A percentile compares a stretch with the other conserved stretches of the same genome.
These are phyloP conservation scores for Caenorhabditis tropicalis DNA, from an alignment of 1,140 invertebrate genomes.

Conservation along the genomic window DNA sequence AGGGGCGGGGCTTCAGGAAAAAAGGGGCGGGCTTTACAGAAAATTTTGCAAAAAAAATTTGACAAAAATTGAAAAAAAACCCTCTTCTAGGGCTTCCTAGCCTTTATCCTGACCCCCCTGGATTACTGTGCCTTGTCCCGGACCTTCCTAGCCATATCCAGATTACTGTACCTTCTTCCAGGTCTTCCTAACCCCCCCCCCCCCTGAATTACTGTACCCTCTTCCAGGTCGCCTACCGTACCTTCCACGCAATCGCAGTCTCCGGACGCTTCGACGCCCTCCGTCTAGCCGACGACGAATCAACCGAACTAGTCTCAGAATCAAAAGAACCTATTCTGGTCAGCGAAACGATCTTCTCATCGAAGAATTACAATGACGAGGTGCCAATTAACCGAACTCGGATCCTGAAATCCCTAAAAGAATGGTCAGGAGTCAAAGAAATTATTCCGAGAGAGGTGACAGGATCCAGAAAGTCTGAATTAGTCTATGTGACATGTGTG, in stretches of 20 bases:
- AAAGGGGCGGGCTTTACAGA: too few relatives aligned
- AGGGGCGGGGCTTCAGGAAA: too few relatives aligned
- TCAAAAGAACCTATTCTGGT: conserved; percentile 48
- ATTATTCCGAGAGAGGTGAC: neutral
- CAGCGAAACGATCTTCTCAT: neutral
- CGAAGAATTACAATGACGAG: neutral
- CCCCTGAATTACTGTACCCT: too few relatives aligned
- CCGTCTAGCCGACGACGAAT: neutral
- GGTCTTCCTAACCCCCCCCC: too few relatives aligned
- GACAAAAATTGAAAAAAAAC: too few relatives aligned
- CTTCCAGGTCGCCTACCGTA: conserved; percentile 49
- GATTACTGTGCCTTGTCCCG: too few relatives aligned
- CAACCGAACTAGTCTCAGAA: neutral
- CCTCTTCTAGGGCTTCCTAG: too few relatives aligned
- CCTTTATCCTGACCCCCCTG: too few relatives aligned
- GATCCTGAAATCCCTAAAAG: neutral
- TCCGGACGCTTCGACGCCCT: conserved; percentile 51
- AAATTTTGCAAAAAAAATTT: too few relatives aligned
- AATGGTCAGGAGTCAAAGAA: conserved; percentile 21
- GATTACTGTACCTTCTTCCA: too few relatives aligned
- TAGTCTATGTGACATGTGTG: conserved; percentile 7
- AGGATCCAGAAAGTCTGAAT: neutral
- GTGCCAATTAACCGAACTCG: neutral
- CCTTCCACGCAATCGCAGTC: conserved; percentile 39
- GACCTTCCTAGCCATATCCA: too few relatives aligned